A percentile compares a stretch with the other conserved stretches of the same genome.
These are phyloP conservation scores for Pseudococcus viburni DNA, from an alignment of 2,888 invertebrate genomes.

Conservation along the genomic window DNA sequence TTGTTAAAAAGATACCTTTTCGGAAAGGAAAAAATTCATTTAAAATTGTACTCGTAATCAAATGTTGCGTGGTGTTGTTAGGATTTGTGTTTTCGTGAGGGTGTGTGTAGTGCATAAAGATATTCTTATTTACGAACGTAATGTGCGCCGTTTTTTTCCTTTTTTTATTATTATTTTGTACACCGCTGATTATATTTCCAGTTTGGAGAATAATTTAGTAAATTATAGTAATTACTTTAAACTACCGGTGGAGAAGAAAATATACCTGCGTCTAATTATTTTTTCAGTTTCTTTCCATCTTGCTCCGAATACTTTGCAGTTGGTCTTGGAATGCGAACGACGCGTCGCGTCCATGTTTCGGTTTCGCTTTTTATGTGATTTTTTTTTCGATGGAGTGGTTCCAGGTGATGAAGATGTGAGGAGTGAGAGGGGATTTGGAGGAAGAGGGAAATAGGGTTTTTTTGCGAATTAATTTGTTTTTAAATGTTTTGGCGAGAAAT, in stretches of 20 bases:
- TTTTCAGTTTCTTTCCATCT: conserved; percentile 6
- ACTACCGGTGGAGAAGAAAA: conserved; percentile 56
- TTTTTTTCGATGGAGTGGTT: too few species aligned
- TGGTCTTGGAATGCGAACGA: not conserved
- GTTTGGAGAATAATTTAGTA: conserved; percentile 58
- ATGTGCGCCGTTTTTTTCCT: not conserved
- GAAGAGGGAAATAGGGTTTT: too few species aligned
- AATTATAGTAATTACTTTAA: conserved; percentile 65
- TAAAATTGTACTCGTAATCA: not conserved
- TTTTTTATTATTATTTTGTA: conserved; percentile 25
- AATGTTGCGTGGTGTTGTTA: conserved; percentile 23
- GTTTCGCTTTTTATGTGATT: not conserved
- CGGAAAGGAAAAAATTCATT: not conserved
- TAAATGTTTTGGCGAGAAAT: too few species aligned
- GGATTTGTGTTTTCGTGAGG: conserved; percentile 19
- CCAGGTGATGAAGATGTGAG: too few species aligned
- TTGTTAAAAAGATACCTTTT: not conserved
- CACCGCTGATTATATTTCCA: conserved; percentile 49
- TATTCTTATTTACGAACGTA: conserved; percentile 26
- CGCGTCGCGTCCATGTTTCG: not conserved
- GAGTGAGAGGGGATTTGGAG: too few species aligned
- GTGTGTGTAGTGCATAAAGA: conserved; percentile 37
- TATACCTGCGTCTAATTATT: conserved; percentile 53
- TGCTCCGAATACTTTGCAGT: not conserved
- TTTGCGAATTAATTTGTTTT: too few species aligned